Percentiles rank a stretch among this genome's conserved stretches.
Evolutionary conservation across 2,797 vertebrate genomes (phyloP).

Genomic region (Amphiprion clarkii): DNA sequence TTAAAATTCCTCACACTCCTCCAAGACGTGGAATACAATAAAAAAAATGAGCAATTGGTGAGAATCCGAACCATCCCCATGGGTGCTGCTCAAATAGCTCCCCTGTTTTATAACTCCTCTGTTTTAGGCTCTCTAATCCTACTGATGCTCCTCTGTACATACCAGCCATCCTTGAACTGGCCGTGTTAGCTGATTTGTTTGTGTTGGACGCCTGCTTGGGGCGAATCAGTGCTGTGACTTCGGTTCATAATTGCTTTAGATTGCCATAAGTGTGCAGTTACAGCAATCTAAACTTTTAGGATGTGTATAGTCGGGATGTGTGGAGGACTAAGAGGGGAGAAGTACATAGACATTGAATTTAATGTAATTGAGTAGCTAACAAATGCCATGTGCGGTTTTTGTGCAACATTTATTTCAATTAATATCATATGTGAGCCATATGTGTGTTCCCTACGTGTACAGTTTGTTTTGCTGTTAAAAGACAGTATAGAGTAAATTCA

Average conservation of each 20-base stretch:
- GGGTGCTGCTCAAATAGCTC: conserved; percentile 50
- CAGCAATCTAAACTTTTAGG: conserved; percentile 39
- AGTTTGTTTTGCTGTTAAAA: not conserved
- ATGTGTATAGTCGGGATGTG: conserved; percentile 7
- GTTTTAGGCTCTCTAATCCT: conserved; percentile 51
- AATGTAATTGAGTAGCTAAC: conserved; percentile 24
- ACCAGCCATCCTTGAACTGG: conserved; percentile 22
- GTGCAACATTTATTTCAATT: too few relatives aligned
- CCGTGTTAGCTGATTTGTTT: conserved; percentile 55
- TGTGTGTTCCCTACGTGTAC: not conserved
- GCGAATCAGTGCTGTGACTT: conserved; percentile 24
- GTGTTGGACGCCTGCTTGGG: conserved; percentile 47
- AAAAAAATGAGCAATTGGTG: conserved; percentile 66
- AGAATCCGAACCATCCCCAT: conserved; percentile 60
- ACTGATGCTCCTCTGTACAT: conserved; percentile 38
- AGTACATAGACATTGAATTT: conserved; percentile 26
- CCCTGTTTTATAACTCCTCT: conserved; percentile 51
- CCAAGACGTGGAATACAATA: conserved; percentile 69
- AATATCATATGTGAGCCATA: too few relatives aligned
- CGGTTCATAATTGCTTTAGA: conserved; percentile 56
- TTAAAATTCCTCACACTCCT: conserved; percentile 75
- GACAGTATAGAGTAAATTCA: not conserved
- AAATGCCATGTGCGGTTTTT: not conserved
- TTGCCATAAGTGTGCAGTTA: conserved; percentile 58
- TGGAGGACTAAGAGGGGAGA: conserved; percentile 23